phyloP scores from a whole-genome alignment of 2,888 invertebrate genomes.

The Metallyticus violacea region DNA sequence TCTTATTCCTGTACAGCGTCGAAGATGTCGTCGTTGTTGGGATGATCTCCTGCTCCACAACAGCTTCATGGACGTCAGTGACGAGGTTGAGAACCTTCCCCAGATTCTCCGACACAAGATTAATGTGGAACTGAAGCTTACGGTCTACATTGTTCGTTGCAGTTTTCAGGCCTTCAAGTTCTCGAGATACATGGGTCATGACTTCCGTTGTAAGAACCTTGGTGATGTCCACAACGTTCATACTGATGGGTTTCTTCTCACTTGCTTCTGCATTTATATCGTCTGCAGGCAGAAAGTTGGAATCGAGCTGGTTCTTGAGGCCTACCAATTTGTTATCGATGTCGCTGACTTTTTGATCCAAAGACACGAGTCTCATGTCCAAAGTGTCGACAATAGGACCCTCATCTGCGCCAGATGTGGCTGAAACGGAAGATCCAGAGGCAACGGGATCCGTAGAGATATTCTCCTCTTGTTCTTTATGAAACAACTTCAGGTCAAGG shows the following conservation, averaged over 20 bases:
- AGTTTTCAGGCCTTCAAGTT: conserved; percentile 73
- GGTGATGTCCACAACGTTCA: conserved; percentile 78
- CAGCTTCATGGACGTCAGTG: conserved; percentile 77
- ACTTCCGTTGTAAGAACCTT: conserved; percentile 81
- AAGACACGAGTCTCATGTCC: conserved; percentile 64
- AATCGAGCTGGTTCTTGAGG: conserved; percentile 79
- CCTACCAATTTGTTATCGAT: conserved; percentile 76
- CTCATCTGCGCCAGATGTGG: conserved; percentile 33
- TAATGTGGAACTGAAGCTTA: conserved; percentile 81
- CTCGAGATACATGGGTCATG: conserved; percentile 76
- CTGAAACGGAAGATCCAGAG: neutral
- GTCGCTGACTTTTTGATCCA: conserved; percentile 80
- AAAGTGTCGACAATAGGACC: conserved; percentile 51
- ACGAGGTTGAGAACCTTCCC: conserved; percentile 76
- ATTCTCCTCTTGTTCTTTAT: conserved; percentile 23
- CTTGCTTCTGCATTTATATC: conserved; percentile 85
- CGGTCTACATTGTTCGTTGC: conserved; percentile 76
- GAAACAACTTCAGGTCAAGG: conserved; percentile 72
- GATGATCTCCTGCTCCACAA: conserved; percentile 63
- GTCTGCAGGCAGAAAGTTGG: conserved; percentile 74
- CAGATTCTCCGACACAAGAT: conserved; percentile 77
- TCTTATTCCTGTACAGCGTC: conserved; percentile 46
- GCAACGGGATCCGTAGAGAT: neutral
- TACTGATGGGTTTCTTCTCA: conserved; percentile 80
- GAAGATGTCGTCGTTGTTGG: conserved; percentile 27